Conservation (phyloP, 2,113 vertebrate species). For the Dipodomys ordii region DNA sequence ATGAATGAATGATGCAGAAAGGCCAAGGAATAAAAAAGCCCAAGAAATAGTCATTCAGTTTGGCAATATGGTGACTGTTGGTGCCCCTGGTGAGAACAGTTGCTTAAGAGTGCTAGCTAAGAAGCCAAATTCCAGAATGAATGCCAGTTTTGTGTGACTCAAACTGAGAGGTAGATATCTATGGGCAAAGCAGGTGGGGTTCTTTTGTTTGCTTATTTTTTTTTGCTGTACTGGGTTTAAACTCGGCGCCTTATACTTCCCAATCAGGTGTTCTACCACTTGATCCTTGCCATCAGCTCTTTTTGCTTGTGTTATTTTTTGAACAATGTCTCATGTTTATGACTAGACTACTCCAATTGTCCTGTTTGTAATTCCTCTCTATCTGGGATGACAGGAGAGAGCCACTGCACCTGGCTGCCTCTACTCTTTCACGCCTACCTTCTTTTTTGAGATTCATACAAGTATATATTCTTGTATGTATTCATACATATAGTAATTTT, state of each 20-base stretch:
- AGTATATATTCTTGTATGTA: background rate
- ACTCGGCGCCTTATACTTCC: no score
- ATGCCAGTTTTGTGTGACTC: background rate
- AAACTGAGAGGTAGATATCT: background rate
- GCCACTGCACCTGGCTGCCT: background rate
- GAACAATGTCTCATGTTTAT: no score
- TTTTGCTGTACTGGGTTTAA: no score
- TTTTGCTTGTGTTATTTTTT: no score
- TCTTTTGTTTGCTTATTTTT: background rate
- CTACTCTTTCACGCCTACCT: background rate
- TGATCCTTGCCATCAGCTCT: no score
- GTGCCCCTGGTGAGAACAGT: constrained; percentile 24
- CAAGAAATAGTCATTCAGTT: background rate
- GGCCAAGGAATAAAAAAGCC: background rate
- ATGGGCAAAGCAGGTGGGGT: background rate
- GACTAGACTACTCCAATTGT: no score
- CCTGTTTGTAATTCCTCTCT: no score
- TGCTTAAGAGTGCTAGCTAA: background rate
- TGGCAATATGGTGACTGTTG: background rate
- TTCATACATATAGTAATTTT: background rate
- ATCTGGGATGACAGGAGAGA: no score
- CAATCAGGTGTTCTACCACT: no score
- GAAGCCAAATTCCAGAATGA: background rate
- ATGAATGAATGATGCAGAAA: no score
- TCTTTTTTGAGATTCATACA: constrained; percentile 8